A percentile compares a stretch with the other conserved stretches of the same genome.
These are phyloP conservation scores for Huso huso DNA, from an alignment of 2,797 vertebrate genomes.

Conservation along the genomic window DNA sequence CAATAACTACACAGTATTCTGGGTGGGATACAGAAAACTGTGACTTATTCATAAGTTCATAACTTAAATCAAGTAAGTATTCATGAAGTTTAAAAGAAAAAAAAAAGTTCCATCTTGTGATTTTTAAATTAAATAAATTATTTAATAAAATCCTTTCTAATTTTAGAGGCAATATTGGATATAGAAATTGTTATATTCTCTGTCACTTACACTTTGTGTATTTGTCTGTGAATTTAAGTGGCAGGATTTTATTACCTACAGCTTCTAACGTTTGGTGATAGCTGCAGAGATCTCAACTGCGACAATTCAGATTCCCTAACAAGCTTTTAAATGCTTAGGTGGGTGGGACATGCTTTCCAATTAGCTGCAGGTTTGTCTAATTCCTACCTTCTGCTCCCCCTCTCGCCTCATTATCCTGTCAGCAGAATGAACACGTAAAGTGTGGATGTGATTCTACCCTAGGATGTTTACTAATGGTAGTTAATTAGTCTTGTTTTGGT, in stretches of 20 bases:
- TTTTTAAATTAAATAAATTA: too few relatives aligned
- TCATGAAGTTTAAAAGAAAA: too few relatives aligned
- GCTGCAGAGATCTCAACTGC: too few relatives aligned
- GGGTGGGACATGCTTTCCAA: conserved; percentile 1
- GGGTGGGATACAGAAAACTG: too few relatives aligned
- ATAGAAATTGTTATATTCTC: neutral
- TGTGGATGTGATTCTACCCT: neutral
- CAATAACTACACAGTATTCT: too few relatives aligned
- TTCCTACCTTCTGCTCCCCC: neutral
- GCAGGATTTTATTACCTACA: conserved; percentile 17
- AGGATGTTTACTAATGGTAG: neutral
- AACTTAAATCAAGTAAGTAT: too few relatives aligned
- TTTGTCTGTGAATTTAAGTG: conserved; percentile 8
- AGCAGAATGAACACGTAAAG: neutral
- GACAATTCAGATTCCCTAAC: neutral
- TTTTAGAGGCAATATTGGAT: too few relatives aligned
- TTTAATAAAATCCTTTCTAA: too few relatives aligned
- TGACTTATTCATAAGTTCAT: too few relatives aligned
- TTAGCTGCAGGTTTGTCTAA: conserved; percentile 1
- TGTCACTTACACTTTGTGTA: neutral
- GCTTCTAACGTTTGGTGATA: conserved; percentile 6
- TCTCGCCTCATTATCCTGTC: neutral
- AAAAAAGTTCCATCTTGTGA: too few relatives aligned
- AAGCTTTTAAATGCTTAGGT: neutral
- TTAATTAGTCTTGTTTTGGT: neutral